These are phyloP conservation scores for Chloromyia formosa DNA, from an alignment of 2,888 invertebrate genomes.

Conservation along the genomic window DNA sequence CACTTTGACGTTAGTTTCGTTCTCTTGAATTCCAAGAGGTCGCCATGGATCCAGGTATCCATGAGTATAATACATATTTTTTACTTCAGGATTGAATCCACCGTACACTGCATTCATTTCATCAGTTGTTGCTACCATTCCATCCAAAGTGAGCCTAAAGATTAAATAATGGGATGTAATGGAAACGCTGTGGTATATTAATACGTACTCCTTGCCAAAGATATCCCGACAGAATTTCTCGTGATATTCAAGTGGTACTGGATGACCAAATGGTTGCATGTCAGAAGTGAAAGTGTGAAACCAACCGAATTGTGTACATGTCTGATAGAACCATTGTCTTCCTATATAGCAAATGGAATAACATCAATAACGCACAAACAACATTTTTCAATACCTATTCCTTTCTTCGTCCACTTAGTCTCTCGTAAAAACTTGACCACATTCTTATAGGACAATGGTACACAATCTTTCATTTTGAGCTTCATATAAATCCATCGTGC, in stretches of 20 bases:
- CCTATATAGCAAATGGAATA: slow-evolving; percentile 61
- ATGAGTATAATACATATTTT: slow-evolving; percentile 67
- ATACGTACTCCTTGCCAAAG: slow-evolving; percentile 51
- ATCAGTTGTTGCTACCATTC: slow-evolving; percentile 52
- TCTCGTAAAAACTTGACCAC: too few species aligned
- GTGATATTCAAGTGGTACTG: slow-evolving; percentile 57
- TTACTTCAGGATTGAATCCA: slow-evolving; percentile 63
- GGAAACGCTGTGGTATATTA: not conserved
- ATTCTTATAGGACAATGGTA: too few species aligned
- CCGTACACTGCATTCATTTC: slow-evolving; percentile 66
- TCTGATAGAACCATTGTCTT: slow-evolving; percentile 84
- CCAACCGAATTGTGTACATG: slow-evolving; percentile 87
- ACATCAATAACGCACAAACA: too few species aligned
- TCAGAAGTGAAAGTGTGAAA: slow-evolving; percentile 76
- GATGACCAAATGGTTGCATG: slow-evolving; percentile 68
- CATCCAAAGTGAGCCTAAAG: slow-evolving; percentile 12
- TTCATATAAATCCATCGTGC: slow-evolving; percentile 53
- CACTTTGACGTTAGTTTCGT: not conserved
- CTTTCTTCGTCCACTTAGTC: too few species aligned
- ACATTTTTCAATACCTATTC: too few species aligned
- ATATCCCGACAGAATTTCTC: slow-evolving; percentile 56
- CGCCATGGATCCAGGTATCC: slow-evolving; percentile 70
- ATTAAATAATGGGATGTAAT: not conserved
- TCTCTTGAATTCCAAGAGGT: slow-evolving; percentile 63
- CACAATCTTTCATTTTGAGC: slow-evolving; percentile 50